Evolutionary conservation across 2,113 vertebrate species (phyloP).

Genomic region (Onychostoma macrolepis): DNA sequence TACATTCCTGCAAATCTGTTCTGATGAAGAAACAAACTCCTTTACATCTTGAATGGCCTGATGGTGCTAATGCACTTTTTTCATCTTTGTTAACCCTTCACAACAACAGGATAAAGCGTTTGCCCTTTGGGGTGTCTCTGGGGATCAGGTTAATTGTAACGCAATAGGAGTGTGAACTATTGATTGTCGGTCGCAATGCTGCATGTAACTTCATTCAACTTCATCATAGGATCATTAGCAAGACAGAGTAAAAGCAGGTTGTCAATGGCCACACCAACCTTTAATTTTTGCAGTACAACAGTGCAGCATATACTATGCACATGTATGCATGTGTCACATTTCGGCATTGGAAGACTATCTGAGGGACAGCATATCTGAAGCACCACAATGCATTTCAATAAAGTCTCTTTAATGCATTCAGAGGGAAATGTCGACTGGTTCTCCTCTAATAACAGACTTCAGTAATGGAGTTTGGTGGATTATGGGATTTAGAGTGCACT

Average conservation of each 20-base stretch:
- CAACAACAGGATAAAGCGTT: conserved; percentile 56
- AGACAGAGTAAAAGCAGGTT: not conserved
- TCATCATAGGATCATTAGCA: conserved; percentile 47
- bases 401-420: conserved; percentile 7
- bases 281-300: not conserved
- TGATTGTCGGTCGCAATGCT: conserved; percentile 20
- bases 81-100: not conserved
- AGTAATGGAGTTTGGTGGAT: conserved; percentile 38
- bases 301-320: not conserved
- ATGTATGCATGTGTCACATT: not conserved
- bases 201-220: conserved; percentile 35
- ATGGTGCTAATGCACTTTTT: not conserved
- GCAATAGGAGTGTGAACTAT: conserved; percentile 19
- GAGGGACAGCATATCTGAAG: not conserved
- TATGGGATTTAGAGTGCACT: conserved; percentile 34
- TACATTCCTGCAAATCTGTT: not conserved
- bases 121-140: conserved; percentile 42
- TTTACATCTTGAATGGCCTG: not conserved
- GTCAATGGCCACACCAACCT: conserved; percentile 1
- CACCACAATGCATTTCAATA: conserved; percentile 11
- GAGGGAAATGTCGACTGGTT: not conserved
- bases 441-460: conserved; percentile 21
- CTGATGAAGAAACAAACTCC: not conserved
- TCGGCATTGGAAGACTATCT: not conserved
- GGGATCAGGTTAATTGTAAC: conserved; percentile 18